Conservation (phyloP, 2,797 vertebrate genomes). For the Sebastes miniatus region DNA sequence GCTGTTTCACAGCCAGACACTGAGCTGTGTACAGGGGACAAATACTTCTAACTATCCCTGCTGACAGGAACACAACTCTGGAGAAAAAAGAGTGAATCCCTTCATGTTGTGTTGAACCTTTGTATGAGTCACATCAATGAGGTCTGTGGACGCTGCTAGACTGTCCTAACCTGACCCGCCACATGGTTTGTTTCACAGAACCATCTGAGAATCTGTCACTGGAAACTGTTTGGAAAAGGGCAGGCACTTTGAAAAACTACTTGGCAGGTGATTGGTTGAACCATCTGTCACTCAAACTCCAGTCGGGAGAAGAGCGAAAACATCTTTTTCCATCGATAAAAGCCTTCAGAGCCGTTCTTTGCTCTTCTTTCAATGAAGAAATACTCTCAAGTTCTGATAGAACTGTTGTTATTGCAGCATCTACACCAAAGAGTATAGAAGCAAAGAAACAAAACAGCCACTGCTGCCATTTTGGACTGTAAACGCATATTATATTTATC, state of each 20-base stretch:
- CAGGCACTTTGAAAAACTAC: too few species aligned
- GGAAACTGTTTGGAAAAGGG: too few species aligned
- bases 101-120: not conserved
- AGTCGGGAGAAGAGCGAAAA: not conserved
- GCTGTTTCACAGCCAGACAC: constrained; percentile 26
- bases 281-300: not conserved
- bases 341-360: not conserved
- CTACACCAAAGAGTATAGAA: too few species aligned
- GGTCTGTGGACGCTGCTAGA: not conserved
- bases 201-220: too few species aligned
- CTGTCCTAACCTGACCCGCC: too few species aligned
- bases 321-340: not conserved
- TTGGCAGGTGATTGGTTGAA: not conserved
- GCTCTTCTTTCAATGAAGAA: not conserved
- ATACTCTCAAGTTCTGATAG: too few species aligned
- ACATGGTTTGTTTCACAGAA: too few species aligned
- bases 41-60: not conserved
- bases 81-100: not conserved
- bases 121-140: not conserved
- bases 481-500: too few species aligned
- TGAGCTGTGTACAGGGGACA: not conserved
- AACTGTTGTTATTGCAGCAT: too few species aligned
- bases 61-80: not conserved
- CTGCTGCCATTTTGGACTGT: too few species aligned
- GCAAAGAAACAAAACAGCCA: too few species aligned